phyloP scores from a whole-genome alignment of 2,888 invertebrate genomes.

The Phengaris alcon region DNA sequence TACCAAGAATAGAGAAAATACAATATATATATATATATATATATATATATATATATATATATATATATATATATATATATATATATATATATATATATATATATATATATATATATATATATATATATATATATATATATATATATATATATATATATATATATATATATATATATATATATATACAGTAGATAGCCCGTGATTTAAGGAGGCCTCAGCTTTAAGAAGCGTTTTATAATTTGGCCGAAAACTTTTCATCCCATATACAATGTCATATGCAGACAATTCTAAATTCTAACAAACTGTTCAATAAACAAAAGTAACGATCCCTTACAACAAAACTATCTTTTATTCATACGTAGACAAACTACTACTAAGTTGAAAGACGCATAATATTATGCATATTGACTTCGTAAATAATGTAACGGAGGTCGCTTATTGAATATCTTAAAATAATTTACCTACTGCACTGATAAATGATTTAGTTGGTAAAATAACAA shows the following conservation, averaged over 20 bases:
- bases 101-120: too few relatives aligned
- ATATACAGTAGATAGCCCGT: too few relatives aligned
- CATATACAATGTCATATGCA: not conserved
- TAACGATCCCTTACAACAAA: not conserved
- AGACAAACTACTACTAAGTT: not conserved
- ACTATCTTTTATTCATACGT: slow-evolving; percentile 13
- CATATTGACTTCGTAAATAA: slow-evolving; percentile 2
- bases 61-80: too few relatives aligned
- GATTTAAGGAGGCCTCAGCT: too few relatives aligned
- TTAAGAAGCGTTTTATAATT: not conserved
- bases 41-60: too few relatives aligned
- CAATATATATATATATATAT: too few relatives aligned
- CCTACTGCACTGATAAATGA: slow-evolving; percentile 11
- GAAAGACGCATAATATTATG: not conserved
- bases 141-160: too few relatives aligned
- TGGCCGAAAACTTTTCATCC: not conserved
- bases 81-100: too few relatives aligned
- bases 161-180: too few relatives aligned
- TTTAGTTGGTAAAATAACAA: not conserved
- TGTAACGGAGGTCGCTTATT: slow-evolving; percentile 1
- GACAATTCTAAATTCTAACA: not conserved
- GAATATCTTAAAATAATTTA: slow-evolving; percentile 18
- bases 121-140: too few relatives aligned
- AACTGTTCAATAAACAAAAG: slow-evolving; percentile 19
- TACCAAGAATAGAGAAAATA: too few relatives aligned